Evolutionary conservation across 37 sponge, comb jelly and placozoan species (phyloP).

Genomic region (Dysidea cf. avara): DNA sequence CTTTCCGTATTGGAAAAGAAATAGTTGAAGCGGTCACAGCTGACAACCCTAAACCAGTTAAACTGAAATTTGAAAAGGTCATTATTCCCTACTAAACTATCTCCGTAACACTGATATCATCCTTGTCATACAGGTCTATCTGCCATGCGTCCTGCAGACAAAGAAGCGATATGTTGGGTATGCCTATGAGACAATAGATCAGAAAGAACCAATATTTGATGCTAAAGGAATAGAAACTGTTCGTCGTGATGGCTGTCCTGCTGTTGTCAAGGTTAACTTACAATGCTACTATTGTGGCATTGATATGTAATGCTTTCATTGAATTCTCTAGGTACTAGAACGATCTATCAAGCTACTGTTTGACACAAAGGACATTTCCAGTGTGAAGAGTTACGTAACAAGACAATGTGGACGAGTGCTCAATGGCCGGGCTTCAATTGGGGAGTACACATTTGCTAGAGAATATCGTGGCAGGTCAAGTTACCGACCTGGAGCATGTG

Average conservation of each 20-base stretch:
- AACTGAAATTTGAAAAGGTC: slow-evolving; percentile 94
- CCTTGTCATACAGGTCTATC: slow-evolving; percentile 70
- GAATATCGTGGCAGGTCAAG: slow-evolving; percentile 86
- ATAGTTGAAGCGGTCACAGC: slow-evolving; percentile 78
- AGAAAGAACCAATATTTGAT: slow-evolving; percentile 81
- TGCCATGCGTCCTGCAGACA: slow-evolving; percentile 86
- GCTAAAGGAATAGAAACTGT: slow-evolving; percentile 99
- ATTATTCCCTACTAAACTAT: neutral
- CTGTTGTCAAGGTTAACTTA: slow-evolving; percentile 76
- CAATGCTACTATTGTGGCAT: no score
- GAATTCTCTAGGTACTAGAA: slow-evolving; percentile 67
- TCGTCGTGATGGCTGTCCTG: slow-evolving; percentile 88
- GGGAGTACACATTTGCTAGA: slow-evolving; percentile 85
- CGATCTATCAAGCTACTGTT: slow-evolving; percentile 83
- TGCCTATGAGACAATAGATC: slow-evolving; percentile 81
- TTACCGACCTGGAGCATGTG: slow-evolving; percentile 86
- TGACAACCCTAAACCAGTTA: slow-evolving; percentile 88
- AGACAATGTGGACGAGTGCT: slow-evolving; percentile 76
- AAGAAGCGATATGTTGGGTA: slow-evolving; percentile 94
- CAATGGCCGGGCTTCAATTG: slow-evolving; percentile 44
- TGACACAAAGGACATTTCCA: slow-evolving; percentile 59
- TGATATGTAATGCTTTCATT: no score
- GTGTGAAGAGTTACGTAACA: slow-evolving; percentile 77
- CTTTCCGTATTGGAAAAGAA: slow-evolving; percentile 84
- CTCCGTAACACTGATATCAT: neutral